These are phyloP conservation scores for rabbit (Oryctolagus cuniculus) DNA, from an alignment of 2,113 vertebrate species.

Conservation along the genomic window DNA sequence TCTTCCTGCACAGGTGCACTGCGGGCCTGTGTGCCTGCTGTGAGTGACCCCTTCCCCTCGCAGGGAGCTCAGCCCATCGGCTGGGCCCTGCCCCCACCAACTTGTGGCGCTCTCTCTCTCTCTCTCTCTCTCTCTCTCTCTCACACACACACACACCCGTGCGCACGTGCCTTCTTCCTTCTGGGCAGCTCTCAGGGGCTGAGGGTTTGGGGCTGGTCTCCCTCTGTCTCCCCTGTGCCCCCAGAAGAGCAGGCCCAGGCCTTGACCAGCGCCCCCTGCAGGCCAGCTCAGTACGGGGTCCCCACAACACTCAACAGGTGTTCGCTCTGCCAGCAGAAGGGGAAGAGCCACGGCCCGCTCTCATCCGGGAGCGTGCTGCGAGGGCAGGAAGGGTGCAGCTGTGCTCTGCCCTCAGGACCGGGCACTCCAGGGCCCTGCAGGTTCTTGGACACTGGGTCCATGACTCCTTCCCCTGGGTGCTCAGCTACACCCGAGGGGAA, in stretches of 20 bases:
- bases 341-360: too few relatives aligned
- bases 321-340: not conserved
- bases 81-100: too few relatives aligned
- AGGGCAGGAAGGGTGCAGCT: not conserved
- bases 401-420: not conserved
- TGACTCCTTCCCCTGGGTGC: not conserved
- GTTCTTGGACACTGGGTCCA: not conserved
- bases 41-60: too few relatives aligned
- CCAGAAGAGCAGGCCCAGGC: not conserved
- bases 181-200: accelerated
- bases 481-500: not conserved
- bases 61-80: too few relatives aligned
- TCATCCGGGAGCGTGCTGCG: not conserved
- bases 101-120: accelerated
- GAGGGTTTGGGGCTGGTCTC: accelerated
- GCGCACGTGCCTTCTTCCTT: not conserved
- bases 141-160: not conserved
- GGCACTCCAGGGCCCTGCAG: too few relatives aligned
- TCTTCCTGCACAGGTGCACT: too few relatives aligned
- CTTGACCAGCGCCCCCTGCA: accelerated
- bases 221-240: not conserved
- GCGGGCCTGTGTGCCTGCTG: too few relatives aligned
- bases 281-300: not conserved
- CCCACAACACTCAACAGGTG: not conserved
- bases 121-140: too few relatives aligned